Conservation (phyloP, 2,888 invertebrate species). For the Leucoma salicis region DNA sequence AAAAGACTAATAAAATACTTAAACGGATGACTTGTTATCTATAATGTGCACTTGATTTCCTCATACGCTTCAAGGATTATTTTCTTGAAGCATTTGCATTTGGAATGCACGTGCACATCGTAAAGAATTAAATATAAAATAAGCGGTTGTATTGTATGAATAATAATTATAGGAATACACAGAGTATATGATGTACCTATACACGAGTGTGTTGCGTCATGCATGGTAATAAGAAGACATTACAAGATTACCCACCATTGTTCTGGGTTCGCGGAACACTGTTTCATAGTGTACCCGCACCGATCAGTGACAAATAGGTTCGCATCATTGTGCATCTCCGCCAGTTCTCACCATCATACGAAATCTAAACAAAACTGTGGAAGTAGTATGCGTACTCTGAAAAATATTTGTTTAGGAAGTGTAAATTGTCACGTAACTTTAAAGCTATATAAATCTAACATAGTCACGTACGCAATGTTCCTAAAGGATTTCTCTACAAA, state of each 20-base stretch:
- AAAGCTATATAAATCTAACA: slow-evolving; percentile 13
- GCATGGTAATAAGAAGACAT: slow-evolving; percentile 75
- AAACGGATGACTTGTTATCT: slow-evolving; percentile 10
- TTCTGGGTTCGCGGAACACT: slow-evolving; percentile 74
- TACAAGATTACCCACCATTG: slow-evolving; percentile 79
- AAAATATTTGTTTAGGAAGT: slow-evolving; percentile 39
- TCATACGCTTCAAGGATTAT: slow-evolving; percentile 22
- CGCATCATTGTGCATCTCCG: slow-evolving; percentile 64
- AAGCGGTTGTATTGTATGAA: slow-evolving; percentile 53
- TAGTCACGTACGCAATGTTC: slow-evolving; percentile 25
- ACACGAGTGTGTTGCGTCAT: slow-evolving; percentile 67
- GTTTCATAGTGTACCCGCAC: slow-evolving; percentile 53
- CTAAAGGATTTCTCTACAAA: slow-evolving; percentile 40
- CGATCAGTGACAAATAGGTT: slow-evolving; percentile 63
- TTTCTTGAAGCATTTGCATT: slow-evolving; percentile 15
- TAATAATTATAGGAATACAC: slow-evolving; percentile 56
- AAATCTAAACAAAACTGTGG: slow-evolving; percentile 45
- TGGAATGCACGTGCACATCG: slow-evolving; percentile 26
- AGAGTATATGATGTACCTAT: slow-evolving; percentile 36
- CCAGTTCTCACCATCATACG: slow-evolving; percentile 60
- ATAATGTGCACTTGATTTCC: slow-evolving; percentile 17
- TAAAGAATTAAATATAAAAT: slow-evolving; percentile 51
- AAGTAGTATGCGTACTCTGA: slow-evolving; percentile 47
- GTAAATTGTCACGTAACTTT: slow-evolving; percentile 43
- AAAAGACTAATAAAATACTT: slow-evolving; percentile 13